Evolutionary conservation across 2,888 invertebrate genomes (phyloP).

Genomic region (Orthonevra nobilis): DNA sequence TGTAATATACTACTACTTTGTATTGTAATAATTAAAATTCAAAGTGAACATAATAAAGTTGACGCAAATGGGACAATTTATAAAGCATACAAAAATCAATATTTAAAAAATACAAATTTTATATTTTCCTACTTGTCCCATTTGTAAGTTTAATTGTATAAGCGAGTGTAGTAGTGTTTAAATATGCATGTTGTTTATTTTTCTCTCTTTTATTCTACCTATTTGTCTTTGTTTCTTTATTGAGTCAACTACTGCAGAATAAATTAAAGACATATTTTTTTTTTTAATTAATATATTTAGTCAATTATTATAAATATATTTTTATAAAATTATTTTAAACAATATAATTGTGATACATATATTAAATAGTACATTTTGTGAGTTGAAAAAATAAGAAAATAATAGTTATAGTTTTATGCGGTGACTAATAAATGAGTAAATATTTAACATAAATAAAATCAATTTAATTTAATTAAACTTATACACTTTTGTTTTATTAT

Average conservation of each 20-base stretch:
- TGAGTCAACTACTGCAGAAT: constrained; percentile 29
- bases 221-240: constrained; percentile 11
- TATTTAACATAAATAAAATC: constrained; percentile 36
- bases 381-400: constrained; percentile 46
- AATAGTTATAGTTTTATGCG: constrained; percentile 47
- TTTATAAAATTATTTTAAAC: constrained; percentile 66
- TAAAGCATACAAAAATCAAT: constrained; percentile 21
- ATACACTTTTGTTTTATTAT: constrained; percentile 38
- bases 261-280: constrained; percentile 12
- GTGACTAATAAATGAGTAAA: constrained; percentile 37
- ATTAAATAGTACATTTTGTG: constrained; percentile 66
- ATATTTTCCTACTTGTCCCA: constrained; percentile 30
- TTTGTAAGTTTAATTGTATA: constrained; percentile 38
- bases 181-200: constrained; percentile 22
- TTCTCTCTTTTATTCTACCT: constrained; percentile 12
- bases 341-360: constrained; percentile 70
- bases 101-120: too few relatives aligned
- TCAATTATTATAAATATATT: constrained; percentile 61
- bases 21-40: constrained; percentile 35
- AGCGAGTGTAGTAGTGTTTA: constrained; percentile 14
- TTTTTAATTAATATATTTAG: constrained; percentile 54
- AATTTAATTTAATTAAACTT: constrained; percentile 53
- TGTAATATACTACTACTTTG: constrained; percentile 47
- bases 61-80: constrained; percentile 6
- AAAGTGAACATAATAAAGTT: neutral